phyloP scores from a whole-genome alignment of 2,113 vertebrate genomes.

The Otocyon megalotis region DNA sequence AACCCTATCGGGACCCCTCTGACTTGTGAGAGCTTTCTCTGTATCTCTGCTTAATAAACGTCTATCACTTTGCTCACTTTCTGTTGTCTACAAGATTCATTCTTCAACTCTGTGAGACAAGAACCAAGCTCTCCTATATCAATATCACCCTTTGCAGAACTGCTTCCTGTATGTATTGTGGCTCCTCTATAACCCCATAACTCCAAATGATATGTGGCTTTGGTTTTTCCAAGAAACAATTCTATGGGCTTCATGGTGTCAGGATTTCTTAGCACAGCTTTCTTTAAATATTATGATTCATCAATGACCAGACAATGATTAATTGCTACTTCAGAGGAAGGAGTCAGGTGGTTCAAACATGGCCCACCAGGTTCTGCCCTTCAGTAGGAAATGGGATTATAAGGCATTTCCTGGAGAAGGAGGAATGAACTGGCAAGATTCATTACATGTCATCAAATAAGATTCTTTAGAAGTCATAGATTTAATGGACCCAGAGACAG shows the following conservation, averaged over 20 bases:
- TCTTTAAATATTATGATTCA: neutral
- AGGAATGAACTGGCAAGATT: neutral
- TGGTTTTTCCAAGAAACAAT: neutral
- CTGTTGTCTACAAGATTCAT: too few species aligned
- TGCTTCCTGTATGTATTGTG: accelerated
- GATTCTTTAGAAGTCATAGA: neutral
- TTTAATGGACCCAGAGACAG: neutral
- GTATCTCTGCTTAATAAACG: too few species aligned
- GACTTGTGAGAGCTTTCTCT: too few species aligned
- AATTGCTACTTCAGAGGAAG: neutral
- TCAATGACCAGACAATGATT: neutral
- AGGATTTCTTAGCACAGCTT: neutral
- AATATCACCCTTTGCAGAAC: neutral
- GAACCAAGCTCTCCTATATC: too few species aligned
- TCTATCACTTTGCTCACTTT: too few species aligned
- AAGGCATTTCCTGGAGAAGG: neutral
- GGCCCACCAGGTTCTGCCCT: neutral
- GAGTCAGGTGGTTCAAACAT: neutral
- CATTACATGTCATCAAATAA: neutral
- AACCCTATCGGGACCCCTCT: too few species aligned
- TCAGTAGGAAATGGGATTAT: neutral
- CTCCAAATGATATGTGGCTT: neutral
- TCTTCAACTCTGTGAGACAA: too few species aligned
- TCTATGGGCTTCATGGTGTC: neutral
- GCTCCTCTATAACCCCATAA: neutral